Conservation (phyloP, 2,888 invertebrate species). For the Catocala sponsa region DNA sequence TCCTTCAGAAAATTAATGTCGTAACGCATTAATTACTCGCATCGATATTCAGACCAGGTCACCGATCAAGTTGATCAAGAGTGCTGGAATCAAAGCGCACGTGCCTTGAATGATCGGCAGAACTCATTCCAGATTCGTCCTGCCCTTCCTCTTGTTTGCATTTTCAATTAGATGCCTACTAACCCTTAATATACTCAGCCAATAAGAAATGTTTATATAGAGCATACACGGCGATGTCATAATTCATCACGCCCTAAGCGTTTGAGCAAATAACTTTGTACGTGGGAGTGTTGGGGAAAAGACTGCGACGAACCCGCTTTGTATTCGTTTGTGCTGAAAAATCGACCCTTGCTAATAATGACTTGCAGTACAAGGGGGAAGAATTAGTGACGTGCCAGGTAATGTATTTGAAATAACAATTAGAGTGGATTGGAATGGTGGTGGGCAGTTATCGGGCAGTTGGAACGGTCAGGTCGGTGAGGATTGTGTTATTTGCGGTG, state of each 20-base stretch:
- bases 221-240: slow-evolving; percentile 48
- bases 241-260: slow-evolving; percentile 56
- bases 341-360: slow-evolving; percentile 17
- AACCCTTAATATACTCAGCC: slow-evolving; percentile 35
- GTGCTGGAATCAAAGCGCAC: slow-evolving; percentile 74
- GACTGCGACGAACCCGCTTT: slow-evolving; percentile 40
- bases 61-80: slow-evolving; percentile 67
- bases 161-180: slow-evolving; percentile 57
- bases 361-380: slow-evolving; percentile 15
- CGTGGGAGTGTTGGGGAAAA: slow-evolving; percentile 51
- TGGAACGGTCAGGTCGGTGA: slow-evolving; percentile 72
- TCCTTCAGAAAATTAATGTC: not conserved
- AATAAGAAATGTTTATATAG: slow-evolving; percentile 45
- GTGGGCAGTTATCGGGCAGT: slow-evolving; percentile 64
- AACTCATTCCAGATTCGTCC: slow-evolving; percentile 55
- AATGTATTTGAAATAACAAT: slow-evolving; percentile 55
- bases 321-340: slow-evolving; percentile 39
- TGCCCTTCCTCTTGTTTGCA: slow-evolving; percentile 65
- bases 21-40: slow-evolving; percentile 49
- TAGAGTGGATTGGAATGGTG: slow-evolving; percentile 60
- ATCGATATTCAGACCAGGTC: slow-evolving; percentile 60
- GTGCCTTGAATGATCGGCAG: slow-evolving; percentile 64
- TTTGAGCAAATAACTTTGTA: slow-evolving; percentile 54
- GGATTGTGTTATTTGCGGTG: slow-evolving; percentile 82
- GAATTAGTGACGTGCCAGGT: slow-evolving; percentile 39